phyloP scores from a whole-genome alignment of 2,797 vertebrate genomes.

The Trachops cirrhosus region DNA sequence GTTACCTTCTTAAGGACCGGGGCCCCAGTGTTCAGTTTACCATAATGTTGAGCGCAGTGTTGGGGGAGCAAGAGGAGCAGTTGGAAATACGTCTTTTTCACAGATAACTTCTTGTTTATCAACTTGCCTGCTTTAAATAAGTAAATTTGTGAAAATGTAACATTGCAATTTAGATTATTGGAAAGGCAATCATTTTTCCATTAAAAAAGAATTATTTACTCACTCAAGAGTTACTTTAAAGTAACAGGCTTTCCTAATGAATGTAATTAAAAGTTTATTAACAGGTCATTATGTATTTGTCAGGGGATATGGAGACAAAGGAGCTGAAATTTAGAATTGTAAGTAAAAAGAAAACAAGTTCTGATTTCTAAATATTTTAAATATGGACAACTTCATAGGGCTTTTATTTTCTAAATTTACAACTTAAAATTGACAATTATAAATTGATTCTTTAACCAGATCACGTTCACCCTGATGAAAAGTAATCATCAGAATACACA shows the following conservation, averaged over 20 bases:
- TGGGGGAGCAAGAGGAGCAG: neutral
- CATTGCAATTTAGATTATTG: constrained; percentile 14
- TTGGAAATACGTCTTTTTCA: neutral
- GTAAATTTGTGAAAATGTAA: constrained; percentile 1
- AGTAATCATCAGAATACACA: neutral
- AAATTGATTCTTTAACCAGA: constrained; percentile 17
- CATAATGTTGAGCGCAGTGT: neutral
- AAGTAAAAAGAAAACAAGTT: constrained; percentile 6
- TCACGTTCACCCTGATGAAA: neutral
- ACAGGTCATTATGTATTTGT: constrained; percentile 23
- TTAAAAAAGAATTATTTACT: constrained; percentile 54
- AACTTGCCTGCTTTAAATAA: neutral
- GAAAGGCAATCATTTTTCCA: constrained; percentile 33
- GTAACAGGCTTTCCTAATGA: neutral
- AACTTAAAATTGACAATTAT: neutral
- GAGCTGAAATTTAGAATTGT: constrained; percentile 3
- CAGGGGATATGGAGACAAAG: neutral
- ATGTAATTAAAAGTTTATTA: constrained; percentile 60
- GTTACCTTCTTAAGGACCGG: neutral
- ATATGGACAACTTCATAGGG: neutral
- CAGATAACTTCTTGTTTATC: neutral
- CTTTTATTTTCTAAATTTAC: constrained; percentile 31
- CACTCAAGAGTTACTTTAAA: constrained; percentile 34
- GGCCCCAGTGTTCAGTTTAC: neutral
- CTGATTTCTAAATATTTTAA: constrained; percentile 13